These are phyloP conservation scores for Choloepus hoffmanni DNA, from an alignment of 2,113 vertebrate species.

Conservation along the genomic window DNA sequence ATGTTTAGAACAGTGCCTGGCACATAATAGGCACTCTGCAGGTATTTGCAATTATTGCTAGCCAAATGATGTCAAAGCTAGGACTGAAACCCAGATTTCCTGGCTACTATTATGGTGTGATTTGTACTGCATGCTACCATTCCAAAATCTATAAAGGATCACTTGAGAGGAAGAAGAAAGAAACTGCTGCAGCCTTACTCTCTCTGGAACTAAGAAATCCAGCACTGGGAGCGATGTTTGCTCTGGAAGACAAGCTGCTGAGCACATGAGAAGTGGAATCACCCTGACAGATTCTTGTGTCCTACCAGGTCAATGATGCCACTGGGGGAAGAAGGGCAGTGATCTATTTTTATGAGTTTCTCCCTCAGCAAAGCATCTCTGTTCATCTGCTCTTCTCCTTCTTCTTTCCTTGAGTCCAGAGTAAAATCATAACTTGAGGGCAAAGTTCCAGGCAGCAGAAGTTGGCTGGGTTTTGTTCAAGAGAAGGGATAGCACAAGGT, in stretches of 20 bases:
- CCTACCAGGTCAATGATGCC: not conserved
- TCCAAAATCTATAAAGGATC: not conserved
- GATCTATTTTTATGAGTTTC: not conserved
- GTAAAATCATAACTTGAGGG: not conserved
- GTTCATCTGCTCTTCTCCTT: not conserved
- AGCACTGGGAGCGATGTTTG: not conserved
- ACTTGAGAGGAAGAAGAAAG: not conserved
- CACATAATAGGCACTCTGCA: not conserved
- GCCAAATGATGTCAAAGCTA: not conserved
- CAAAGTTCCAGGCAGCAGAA: not conserved
- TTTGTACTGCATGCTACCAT: not conserved
- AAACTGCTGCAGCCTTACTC: not conserved
- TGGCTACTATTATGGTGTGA: not conserved
- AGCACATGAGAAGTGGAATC: not conserved
- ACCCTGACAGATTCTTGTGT: not conserved
- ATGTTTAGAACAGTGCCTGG: not conserved
- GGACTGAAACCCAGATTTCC: not conserved
- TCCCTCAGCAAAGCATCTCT: not conserved
- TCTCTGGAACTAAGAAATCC: not conserved
- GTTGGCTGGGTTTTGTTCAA: not conserved
- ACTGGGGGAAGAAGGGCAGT: not conserved
- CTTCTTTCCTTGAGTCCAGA: not conserved
- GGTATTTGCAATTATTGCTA: not conserved
- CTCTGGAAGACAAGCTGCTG: not conserved
- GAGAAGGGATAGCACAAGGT: not conserved